Conservation (phyloP, 2,113 vertebrate genomes). For the Himantopus leucocephalus region DNA sequence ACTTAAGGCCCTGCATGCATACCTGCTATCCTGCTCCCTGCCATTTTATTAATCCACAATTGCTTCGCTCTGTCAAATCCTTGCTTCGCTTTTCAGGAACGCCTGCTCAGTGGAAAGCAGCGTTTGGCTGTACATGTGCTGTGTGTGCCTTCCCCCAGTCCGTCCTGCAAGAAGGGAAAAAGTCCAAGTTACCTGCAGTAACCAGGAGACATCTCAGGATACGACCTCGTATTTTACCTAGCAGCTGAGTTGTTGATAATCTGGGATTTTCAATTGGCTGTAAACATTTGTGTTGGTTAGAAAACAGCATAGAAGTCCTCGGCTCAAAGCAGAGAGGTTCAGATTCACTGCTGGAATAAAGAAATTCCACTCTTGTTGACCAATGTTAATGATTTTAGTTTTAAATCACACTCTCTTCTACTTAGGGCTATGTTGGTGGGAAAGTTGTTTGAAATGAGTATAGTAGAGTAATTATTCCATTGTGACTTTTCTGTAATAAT, state of each 20-base stretch:
- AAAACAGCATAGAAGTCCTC: neutral
- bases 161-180: neutral
- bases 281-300: neutral
- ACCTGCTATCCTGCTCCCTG: neutral
- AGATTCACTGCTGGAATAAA: neutral
- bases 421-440: neutral
- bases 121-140: accelerated
- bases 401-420: neutral
- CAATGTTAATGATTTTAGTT: neutral
- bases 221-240: neutral
- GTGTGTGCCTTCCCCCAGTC: neutral
- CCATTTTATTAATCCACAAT: neutral
- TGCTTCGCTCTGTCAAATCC: neutral
- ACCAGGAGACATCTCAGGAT: neutral
- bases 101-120: neutral
- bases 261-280: neutral
- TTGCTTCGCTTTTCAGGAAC: neutral
- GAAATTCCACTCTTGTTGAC: neutral
- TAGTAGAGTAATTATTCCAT: neutral
- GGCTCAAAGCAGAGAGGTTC: neutral
- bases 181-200: neutral
- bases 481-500: neutral
- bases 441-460: neutral
- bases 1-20: neutral
- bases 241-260: neutral